These are phyloP conservation scores for Drosophila micromelanica DNA, from an alignment of 1,140 invertebrate genomes.

Conservation along the genomic window DNA sequence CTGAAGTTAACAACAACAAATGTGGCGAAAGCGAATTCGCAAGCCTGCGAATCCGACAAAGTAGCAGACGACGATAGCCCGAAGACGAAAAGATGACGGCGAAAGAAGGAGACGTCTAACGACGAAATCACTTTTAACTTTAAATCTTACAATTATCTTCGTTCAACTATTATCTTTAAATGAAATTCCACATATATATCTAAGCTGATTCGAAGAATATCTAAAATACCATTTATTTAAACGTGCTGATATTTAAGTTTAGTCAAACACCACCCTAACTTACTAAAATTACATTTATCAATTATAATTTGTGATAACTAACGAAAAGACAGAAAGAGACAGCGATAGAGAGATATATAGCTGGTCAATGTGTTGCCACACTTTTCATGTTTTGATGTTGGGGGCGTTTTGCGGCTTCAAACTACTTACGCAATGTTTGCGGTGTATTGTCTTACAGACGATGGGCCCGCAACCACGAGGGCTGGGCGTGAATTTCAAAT, in stretches of 20 bases:
- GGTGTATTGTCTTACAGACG: constrained; percentile 48
- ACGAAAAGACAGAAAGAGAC: not conserved
- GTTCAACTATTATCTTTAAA: too few relatives aligned
- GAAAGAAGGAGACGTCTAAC: too few relatives aligned
- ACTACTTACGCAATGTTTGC: constrained; percentile 55
- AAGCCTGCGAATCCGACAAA: too few relatives aligned
- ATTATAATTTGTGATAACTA: not conserved
- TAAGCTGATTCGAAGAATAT: not conserved
- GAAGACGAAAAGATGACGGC: too few relatives aligned
- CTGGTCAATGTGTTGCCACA: constrained; percentile 21
- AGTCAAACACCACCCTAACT: not conserved
- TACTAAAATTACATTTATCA: not conserved
- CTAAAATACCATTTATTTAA: too few relatives aligned
- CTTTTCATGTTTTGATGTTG: constrained; percentile 31
- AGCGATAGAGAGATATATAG: not conserved
- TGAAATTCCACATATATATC: too few relatives aligned
- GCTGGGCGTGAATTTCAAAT: constrained; percentile 38
- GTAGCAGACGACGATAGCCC: too few relatives aligned
- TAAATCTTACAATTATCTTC: too few relatives aligned
- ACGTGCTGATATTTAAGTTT: not conserved
- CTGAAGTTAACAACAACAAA: too few relatives aligned
- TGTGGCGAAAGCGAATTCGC: too few relatives aligned
- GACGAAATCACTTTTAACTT: too few relatives aligned
- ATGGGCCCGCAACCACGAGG: constrained; percentile 8
- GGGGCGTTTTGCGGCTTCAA: constrained; percentile 35